These are phyloP conservation scores for Sterrhoptilus dennistouni DNA, from an alignment of 2,113 vertebrate genomes.

Conservation along the genomic window DNA sequence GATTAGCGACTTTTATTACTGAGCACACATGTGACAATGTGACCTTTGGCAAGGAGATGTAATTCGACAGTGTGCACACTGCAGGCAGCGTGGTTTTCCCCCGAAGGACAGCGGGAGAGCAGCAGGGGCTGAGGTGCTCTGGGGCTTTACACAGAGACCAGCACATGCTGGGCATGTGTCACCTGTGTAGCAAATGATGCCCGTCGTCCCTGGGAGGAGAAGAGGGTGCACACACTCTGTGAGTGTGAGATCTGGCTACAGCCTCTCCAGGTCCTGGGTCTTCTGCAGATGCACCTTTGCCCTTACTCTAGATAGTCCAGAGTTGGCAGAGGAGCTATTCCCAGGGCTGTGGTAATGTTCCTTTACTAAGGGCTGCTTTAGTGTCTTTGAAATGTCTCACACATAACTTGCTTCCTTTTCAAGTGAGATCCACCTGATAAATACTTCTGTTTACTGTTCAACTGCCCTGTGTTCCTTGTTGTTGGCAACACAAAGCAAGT, in stretches of 20 bases:
- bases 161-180: background rate
- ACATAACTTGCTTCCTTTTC: background rate
- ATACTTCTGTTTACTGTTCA: background rate
- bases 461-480: background rate
- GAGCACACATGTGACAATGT: background rate
- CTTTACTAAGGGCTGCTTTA: background rate
- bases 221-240: background rate
- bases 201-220: fast-evolving
- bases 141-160: background rate
- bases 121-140: background rate
- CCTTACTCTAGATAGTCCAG: background rate
- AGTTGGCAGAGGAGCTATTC: background rate
- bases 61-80: background rate
- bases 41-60: background rate
- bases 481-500: background rate
- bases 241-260: background rate
- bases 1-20: background rate
- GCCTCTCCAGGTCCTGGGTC: background rate
- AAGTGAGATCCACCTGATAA: background rate
- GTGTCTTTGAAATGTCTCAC: background rate
- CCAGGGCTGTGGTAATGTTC: background rate
- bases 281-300: background rate
- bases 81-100: fast-evolving
- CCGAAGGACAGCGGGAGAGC: fast-evolving
- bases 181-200: background rate